Base-by-base conservation (phyloP, 2,113 vertebrate species). In the Poeciliopsis turrubarensis region DNA sequence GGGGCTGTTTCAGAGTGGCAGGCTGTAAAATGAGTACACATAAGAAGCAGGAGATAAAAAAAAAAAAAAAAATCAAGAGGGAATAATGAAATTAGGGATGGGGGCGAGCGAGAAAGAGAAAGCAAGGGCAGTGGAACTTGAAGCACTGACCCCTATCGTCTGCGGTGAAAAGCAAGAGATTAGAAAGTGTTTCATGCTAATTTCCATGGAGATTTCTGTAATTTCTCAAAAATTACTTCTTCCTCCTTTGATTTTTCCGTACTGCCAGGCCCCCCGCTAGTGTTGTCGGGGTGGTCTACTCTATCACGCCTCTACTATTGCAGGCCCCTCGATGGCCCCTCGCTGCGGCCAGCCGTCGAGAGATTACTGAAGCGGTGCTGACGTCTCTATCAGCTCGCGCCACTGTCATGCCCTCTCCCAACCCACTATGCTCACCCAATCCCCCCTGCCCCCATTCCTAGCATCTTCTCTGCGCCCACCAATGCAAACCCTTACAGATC, bases 181-280 rank as follows among this genome's bases (percentile, higher is more conserved):
- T 97, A 98, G 96, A 97, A 97, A 97, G 96, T 96, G 97, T 96
- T 97, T 96, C 96, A 96, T 97, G 96, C 96, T 99, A 96, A 99
- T 99, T 99, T 99, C 97, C 97, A 98, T 98, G 96, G 97, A 98
- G 97, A 98, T 97, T 98, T 97, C 97, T 96, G 95, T 98, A 96
- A 98, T 98, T 97, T 97, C 94, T 96, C 91, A 91, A 96, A 96
- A 97, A 97, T 96, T 95, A 96, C 95, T 95, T 94, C 94, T 94
- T 92, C 95, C 94, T 92, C 91, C 95, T 97, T 96, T 97, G 96
- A 97, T 97, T 96, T 95, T 95, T 95, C 94, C 92, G 88, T 85
- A 92, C 92, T 91, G 91, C 89, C 93, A 81, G 91, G 89, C 94
- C 95, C 95, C 95, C 95, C 81, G 13, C 94, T 86, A 68, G 93